These are phyloP conservation scores for Clanis bilineata DNA, from an alignment of 2,888 invertebrate genomes.

Conservation along the genomic window DNA sequence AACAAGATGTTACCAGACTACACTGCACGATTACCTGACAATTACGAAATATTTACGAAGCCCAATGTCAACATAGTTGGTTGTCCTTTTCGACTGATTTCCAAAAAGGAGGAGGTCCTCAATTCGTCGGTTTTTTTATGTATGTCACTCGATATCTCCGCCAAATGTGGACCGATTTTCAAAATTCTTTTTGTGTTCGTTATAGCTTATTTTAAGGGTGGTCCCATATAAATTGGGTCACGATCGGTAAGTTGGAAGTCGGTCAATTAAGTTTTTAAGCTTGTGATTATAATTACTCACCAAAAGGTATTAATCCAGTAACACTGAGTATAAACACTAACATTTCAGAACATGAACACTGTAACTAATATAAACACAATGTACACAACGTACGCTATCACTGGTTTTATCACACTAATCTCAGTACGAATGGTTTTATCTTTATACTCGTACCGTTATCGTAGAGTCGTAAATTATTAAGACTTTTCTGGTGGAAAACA, in stretches of 20 bases:
- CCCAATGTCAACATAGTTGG: not conserved
- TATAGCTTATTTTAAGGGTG: too few relatives aligned
- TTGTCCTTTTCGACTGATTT: too few relatives aligned
- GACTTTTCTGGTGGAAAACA: slow-evolving; percentile 52
- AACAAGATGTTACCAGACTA: not conserved
- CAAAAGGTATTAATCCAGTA: slow-evolving; percentile 49
- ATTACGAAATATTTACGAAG: not conserved
- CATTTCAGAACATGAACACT: slow-evolving; percentile 44
- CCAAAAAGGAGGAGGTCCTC: too few relatives aligned
- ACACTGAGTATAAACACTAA: slow-evolving; percentile 50
- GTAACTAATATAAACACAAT: slow-evolving; percentile 35
- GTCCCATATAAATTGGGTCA: too few relatives aligned
- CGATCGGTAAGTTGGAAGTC: too few relatives aligned
- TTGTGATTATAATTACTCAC: slow-evolving; percentile 46
- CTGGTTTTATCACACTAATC: slow-evolving; percentile 66
- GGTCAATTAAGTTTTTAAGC: too few relatives aligned
- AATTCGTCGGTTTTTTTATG: too few relatives aligned
- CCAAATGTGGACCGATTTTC: too few relatives aligned
- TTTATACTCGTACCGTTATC: slow-evolving; percentile 57
- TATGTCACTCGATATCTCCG: too few relatives aligned
- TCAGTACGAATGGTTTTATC: slow-evolving; percentile 56
- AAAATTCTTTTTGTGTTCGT: too few relatives aligned
- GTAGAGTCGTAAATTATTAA: slow-evolving; percentile 63
- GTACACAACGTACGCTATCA: slow-evolving; percentile 38
- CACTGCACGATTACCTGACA: not conserved